phyloP scores from a whole-genome alignment of 2,113 vertebrate species.

The Actenoides hombroni region DNA sequence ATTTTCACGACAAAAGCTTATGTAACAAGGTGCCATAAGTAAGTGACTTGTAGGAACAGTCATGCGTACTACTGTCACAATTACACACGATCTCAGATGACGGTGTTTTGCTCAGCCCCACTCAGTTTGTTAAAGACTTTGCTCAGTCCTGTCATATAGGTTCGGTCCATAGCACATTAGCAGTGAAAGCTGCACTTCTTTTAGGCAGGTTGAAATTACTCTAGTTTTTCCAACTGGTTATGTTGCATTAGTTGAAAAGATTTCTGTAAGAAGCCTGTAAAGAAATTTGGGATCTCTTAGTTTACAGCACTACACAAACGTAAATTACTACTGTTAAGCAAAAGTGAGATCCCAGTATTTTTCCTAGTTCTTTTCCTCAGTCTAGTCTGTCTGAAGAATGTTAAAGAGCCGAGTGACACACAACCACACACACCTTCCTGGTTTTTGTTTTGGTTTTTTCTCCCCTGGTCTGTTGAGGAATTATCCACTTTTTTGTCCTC shows the following conservation, averaged over 20 bases:
- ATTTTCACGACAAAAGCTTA: not conserved
- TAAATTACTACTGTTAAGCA: not conserved
- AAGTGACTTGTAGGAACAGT: not conserved
- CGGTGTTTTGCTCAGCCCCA: not conserved
- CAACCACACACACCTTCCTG: rapidly evolving
- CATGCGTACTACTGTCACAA: not conserved
- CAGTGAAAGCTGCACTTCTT: not conserved
- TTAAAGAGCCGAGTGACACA: not conserved
- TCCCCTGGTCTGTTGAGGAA: not conserved
- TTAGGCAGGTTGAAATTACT: not conserved
- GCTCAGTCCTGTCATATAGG: not conserved
- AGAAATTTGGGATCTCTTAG: not conserved
- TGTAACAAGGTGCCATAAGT: not conserved
- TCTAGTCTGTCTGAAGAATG: not conserved
- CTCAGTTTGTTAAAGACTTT: not conserved
- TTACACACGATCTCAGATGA: not conserved
- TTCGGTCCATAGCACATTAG: not conserved
- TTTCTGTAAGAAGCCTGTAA: not conserved
- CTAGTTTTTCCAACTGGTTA: not conserved
- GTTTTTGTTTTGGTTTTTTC: not conserved
- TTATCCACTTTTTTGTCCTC: not conserved
- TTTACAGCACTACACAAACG: not conserved
- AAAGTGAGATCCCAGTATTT: not conserved
- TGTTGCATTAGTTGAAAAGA: not conserved
- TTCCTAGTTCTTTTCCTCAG: not conserved